Evolutionary conservation across 2,888 invertebrate genomes (phyloP), one percentile per base, ranked within the genome.

Genomic region (Romanomermis culicivorax): DNA sequence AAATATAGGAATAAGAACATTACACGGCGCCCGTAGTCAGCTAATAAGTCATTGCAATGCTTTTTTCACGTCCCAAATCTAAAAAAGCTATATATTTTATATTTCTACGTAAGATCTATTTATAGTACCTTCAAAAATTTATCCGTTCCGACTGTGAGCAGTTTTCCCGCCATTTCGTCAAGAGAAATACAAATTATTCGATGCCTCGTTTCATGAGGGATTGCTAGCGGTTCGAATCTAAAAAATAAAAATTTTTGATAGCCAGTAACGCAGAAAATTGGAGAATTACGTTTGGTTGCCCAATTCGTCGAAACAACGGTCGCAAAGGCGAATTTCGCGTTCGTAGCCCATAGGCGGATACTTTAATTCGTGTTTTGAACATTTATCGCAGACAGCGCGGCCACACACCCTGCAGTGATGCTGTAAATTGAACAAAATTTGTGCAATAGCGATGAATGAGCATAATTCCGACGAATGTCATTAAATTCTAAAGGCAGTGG

Each of bases 301-400:
- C 14, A 50, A 26, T 7, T 54, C 52, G 14, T 14, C 2, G 26
- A 43, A 53, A 45, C 97, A 99, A 42, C 80, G 80, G 69, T 87
- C 83, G 74, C 97, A 97, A 54, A 95, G 84, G 58, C 97, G 78
- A 60, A 95, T 89, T 69, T 86, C 85, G 74, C 88, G 89, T 74
- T 99, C 97, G 74, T 89, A 95, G 51, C 97, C 97, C 85, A 95
- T 86, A 53, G 82, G 77, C 1, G 97, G 95, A 69, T 93, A 83
- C 56, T 84, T 82, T 62, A 88, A 79, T 59, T 84, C 80, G 70
- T 83, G 81, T 55, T 80, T 79, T 20, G 88, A 87, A 71, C 97
- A 99, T 61, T 79, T 77, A 67, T 85, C 87, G 73, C 97, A 97
- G 54, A 89, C 81, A 17, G 97, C 95, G 69, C 83, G 82, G 48